Base-by-base conservation (phyloP, 2,797 vertebrate genomes). In the Tapera naevia region DNA sequence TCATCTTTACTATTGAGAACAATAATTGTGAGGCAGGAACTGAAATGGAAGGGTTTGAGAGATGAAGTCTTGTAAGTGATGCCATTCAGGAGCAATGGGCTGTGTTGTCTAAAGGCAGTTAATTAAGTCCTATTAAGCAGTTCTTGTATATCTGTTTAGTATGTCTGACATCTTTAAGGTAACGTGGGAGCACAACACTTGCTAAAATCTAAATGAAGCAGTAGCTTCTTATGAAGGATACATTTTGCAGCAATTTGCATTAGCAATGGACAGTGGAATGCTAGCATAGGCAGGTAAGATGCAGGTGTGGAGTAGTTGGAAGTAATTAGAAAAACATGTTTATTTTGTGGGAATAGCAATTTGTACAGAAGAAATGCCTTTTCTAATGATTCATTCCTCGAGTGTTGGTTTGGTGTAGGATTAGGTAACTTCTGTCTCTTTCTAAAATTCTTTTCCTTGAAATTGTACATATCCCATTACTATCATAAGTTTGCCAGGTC, bases 311-410 rank as follows among this genome's bases (percentile, higher is more conserved):
- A 93, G n/a, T 1, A 2, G 17, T 37, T 86, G 65, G 66, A 86
- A 86, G 23, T 72, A 71, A 80, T 85, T 46, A 80, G 74, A 62
- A 89, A 91, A 88, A 13, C 37, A 74, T 56, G n/a, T 94, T 91
- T 95, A 78, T 93, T 89, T 94, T 61, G 88, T 79, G 46, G 84
- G 75, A 76, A 65, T 39, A 86, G 72, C 23, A 78, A 61, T 93
- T 92, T 92, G 64, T 80, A 18, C 32, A 82, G 74, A 79, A 76
- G 53, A 71, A 85, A 33, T 22, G 28, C 3, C 24, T 85, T 37
- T 54, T 89, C 50, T 61, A 83, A 78, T 0, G 4, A 32, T 64
- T 24, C n/a, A 14, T 35, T 74, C 48, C 32, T 82, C 80, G 78
- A 24, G 7, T 61, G 48, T n/a, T 85, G 75, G 19, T 74, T 89